Percentiles rank a stretch among this genome's conserved stretches.
Conservation (phyloP, 1,140 invertebrate species). For the Heliconius nattereri region DNA sequence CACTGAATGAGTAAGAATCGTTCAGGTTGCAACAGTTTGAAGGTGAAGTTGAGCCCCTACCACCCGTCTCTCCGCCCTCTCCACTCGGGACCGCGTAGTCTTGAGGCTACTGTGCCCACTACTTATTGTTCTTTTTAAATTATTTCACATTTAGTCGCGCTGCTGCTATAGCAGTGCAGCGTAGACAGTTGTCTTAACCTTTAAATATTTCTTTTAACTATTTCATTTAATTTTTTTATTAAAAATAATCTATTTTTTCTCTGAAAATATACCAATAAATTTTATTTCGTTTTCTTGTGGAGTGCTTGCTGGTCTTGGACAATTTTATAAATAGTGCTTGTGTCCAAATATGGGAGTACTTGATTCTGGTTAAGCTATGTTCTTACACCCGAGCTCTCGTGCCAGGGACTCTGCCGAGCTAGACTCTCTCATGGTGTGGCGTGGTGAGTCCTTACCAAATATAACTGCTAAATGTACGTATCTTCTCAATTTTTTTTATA, state of each 20-base stretch:
- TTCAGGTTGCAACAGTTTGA: constrained; percentile 31
- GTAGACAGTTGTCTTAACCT: background rate
- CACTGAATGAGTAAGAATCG: background rate
- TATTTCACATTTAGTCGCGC: constrained; percentile 17
- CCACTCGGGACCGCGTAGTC: constrained; percentile 48
- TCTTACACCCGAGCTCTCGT: constrained; percentile 74
- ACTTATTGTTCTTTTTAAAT: constrained; percentile 35
- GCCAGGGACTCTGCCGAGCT: constrained; percentile 67
- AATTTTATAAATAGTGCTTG: constrained; percentile 6
- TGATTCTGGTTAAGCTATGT: constrained; percentile 78
- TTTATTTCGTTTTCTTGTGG: background rate
- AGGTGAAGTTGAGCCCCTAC: constrained; percentile 50
- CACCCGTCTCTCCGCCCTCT: constrained; percentile 40
- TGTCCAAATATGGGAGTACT: constrained; percentile 66
- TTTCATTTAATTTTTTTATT: background rate
- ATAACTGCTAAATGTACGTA: constrained; percentile 28
- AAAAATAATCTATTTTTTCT: background rate
- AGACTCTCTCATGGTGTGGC: constrained; percentile 71
- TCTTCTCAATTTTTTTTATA: background rate
- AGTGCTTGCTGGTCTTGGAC: background rate
- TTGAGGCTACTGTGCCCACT: constrained; percentile 51
- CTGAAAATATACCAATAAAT: background rate
- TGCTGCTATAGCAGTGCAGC: constrained; percentile 7
- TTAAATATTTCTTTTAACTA: background rate
- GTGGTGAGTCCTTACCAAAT: constrained; percentile 59